These are phyloP conservation scores for Chaetoderma sp. DNA, from an alignment of 2,888 invertebrate species.

Conservation along the genomic window DNA sequence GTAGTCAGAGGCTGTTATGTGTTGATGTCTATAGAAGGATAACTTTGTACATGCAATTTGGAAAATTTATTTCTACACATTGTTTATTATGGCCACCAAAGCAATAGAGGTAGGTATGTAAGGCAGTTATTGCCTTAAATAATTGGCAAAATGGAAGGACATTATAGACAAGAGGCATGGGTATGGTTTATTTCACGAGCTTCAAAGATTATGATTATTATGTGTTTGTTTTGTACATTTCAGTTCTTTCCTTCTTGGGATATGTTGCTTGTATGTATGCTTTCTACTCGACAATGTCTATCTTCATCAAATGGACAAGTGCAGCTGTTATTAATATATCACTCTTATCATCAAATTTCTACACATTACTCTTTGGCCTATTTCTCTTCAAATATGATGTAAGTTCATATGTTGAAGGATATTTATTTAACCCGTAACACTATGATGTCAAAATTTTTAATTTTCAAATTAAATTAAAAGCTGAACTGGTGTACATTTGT, in stretches of 20 bases:
- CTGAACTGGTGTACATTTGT: too few species aligned
- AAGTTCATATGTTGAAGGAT: constrained; percentile 39
- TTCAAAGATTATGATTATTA: background rate
- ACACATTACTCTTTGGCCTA: constrained; percentile 84
- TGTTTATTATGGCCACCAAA: background rate
- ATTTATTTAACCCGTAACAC: too few species aligned
- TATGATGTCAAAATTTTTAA: too few species aligned
- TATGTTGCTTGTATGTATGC: constrained; percentile 81
- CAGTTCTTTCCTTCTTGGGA: constrained; percentile 57
- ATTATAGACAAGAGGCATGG: too few species aligned
- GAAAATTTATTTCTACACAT: background rate
- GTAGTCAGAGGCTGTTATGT: too few species aligned
- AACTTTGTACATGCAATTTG: background rate
- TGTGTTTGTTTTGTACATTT: constrained; percentile 20
- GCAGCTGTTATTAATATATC: constrained; percentile 87
- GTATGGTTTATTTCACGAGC: too few species aligned
- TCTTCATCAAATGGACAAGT: constrained; percentile 81
- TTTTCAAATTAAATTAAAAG: too few species aligned
- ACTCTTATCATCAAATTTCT: constrained; percentile 86
- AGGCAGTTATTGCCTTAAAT: too few species aligned
- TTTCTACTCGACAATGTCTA: constrained; percentile 82
- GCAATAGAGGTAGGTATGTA: background rate
- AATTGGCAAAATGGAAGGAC: too few species aligned
- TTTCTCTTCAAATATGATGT: constrained; percentile 86
- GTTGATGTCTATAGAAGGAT: too few species aligned